phyloP scores from a whole-genome alignment of 2,888 invertebrate genomes.

The Agriotes lineatus region DNA sequence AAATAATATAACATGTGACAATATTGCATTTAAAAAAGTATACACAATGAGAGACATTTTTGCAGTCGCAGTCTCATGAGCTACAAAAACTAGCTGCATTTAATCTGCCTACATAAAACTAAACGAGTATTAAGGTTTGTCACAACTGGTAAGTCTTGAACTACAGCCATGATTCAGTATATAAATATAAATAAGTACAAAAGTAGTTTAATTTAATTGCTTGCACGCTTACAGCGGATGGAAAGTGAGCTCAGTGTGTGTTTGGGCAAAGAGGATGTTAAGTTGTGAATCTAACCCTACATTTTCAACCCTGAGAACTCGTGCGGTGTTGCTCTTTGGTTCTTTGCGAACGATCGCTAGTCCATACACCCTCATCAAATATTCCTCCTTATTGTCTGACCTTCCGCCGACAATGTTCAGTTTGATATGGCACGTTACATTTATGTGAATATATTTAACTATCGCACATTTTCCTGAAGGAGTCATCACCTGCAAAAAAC shows the following conservation, averaged over 20 bases:
- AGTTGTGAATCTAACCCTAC: conserved; percentile 78
- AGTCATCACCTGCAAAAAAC: conserved; percentile 56
- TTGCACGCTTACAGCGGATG: conserved; percentile 63
- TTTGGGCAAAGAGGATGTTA: conserved; percentile 75
- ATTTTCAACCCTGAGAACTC: conserved; percentile 73
- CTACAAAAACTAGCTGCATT: too few relatives aligned
- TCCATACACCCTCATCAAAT: conserved; percentile 77
- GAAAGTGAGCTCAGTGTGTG: conserved; percentile 75
- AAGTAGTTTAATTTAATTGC: neutral
- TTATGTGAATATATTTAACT: conserved; percentile 76
- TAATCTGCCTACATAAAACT: too few relatives aligned
- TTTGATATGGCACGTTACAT: conserved; percentile 77
- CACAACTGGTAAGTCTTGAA: neutral
- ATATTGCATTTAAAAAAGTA: too few relatives aligned
- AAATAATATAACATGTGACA: too few relatives aligned
- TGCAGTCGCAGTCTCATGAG: too few relatives aligned
- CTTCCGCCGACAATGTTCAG: conserved; percentile 72
- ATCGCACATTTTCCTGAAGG: conserved; percentile 66
- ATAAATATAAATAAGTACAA: neutral
- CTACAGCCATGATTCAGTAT: neutral
- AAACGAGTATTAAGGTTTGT: too few relatives aligned
- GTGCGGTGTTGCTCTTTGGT: conserved; percentile 69
- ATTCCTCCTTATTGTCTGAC: conserved; percentile 71
- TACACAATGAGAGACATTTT: too few relatives aligned
- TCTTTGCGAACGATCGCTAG: conserved; percentile 75